phyloP scores from a whole-genome alignment of 1,140 invertebrate species.

The Atopsyche davidsoni region DNA sequence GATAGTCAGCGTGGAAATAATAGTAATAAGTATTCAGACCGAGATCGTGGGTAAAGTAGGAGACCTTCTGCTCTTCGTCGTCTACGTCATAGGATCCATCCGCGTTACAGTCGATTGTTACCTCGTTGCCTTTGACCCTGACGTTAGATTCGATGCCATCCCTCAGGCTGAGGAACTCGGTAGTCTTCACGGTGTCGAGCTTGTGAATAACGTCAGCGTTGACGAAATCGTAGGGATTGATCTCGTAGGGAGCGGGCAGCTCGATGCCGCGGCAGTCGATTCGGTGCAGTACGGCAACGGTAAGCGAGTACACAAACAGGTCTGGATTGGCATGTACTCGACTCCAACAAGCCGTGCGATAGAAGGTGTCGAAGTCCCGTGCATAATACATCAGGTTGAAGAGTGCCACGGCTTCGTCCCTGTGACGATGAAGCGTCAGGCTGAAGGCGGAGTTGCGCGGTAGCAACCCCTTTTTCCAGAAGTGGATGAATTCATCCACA shows the following conservation, averaged over 20 bases:
- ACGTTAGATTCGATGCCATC: too few species aligned
- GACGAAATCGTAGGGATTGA: constrained; percentile 56
- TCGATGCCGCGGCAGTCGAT: constrained; percentile 51
- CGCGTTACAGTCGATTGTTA: constrained; percentile 46
- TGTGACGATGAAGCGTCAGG: constrained; percentile 43
- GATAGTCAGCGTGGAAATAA: constrained; percentile 48
- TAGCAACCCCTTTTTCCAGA: constrained; percentile 45
- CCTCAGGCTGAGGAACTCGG: too few species aligned
- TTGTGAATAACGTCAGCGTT: constrained; percentile 51
- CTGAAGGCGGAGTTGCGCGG: constrained; percentile 50
- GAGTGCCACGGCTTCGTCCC: constrained; percentile 41
- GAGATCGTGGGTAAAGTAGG: constrained; percentile 69
- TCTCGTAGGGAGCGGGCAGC: constrained; percentile 57
- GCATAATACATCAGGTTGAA: constrained; percentile 50
- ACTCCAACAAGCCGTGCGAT: constrained; percentile 55
- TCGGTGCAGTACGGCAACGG: constrained; percentile 53
- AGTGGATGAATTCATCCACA: constrained; percentile 49
- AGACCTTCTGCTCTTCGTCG: constrained; percentile 56
- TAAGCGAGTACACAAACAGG: constrained; percentile 54
- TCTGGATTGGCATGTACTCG: constrained; percentile 54
- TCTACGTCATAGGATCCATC: constrained; percentile 39
- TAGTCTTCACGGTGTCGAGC: constrained; percentile 53
- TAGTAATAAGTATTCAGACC: constrained; percentile 60
- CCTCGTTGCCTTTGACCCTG: too few species aligned
- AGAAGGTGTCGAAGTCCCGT: constrained; percentile 58